Evolutionary conservation across 2,113 vertebrate species (phyloP).

Genomic region (Bos taurus): ARS-UCD2.0 NC_037329.1:122863501-122864000

Average conservation of each 20-base stretch:
- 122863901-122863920: not conserved
- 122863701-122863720: not conserved
- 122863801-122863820: not conserved
- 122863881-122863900: not conserved
- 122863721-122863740: not conserved
- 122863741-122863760: not conserved
- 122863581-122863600: not conserved
- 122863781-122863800: not conserved
- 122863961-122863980: rapidly evolving
- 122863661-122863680: not conserved
- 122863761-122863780: not conserved
- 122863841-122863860: too few species aligned
- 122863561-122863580: not conserved
- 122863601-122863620: not conserved
- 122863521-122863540: not conserved
- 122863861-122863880: not conserved
- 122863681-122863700: too few species aligned
- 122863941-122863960: not conserved
- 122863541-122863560: too few species aligned
- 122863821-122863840: not conserved
- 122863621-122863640: too few species aligned
- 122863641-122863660: not conserved
- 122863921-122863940: not conserved
- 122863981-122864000: not conserved
- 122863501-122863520: not conserved